Conservation (phyloP, 1,140 invertebrate species). For the Pogonomyrmex californicus region DNA sequence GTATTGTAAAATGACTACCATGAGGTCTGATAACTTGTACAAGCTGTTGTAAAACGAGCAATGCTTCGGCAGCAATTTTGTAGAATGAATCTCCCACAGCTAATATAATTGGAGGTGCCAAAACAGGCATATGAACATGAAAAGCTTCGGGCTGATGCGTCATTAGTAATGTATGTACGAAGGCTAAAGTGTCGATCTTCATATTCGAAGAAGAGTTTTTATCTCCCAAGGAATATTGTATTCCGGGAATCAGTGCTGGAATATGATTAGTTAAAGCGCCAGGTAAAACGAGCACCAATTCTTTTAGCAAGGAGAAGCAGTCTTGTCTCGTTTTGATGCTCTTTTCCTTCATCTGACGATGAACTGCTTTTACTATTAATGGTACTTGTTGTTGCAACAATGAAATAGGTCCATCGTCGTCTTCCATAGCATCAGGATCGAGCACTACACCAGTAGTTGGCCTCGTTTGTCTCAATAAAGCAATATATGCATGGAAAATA, state of each 20-base stretch:
- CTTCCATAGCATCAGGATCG: constrained; percentile 93
- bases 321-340: constrained; percentile 97
- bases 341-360: constrained; percentile 97
- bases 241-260: constrained; percentile 94
- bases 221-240: constrained; percentile 96
- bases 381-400: constrained; percentile 92
- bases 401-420: constrained; percentile 91
- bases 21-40: constrained; percentile 97
- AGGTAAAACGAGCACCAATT: constrained; percentile 96
- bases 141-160: constrained; percentile 92
- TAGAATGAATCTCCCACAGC: constrained; percentile 98
- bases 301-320: constrained; percentile 96
- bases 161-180: constrained; percentile 95
- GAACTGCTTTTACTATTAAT: constrained; percentile 94
- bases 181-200: constrained; percentile 99
- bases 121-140: constrained; percentile 92
- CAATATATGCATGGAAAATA: constrained; percentile 98
- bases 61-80: constrained; percentile 98
- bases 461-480: constrained; percentile 95
- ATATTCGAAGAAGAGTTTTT: constrained; percentile 98
- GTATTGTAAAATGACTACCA: constrained; percentile 86
- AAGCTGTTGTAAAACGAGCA: constrained; percentile 97
- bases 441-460: constrained; percentile 89
- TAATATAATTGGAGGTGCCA: constrained; percentile 96
- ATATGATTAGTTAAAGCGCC: constrained; percentile 95